phyloP scores from a whole-genome alignment of 1,140 invertebrate genomes.

The Dufourea novaeangliae region DNA sequence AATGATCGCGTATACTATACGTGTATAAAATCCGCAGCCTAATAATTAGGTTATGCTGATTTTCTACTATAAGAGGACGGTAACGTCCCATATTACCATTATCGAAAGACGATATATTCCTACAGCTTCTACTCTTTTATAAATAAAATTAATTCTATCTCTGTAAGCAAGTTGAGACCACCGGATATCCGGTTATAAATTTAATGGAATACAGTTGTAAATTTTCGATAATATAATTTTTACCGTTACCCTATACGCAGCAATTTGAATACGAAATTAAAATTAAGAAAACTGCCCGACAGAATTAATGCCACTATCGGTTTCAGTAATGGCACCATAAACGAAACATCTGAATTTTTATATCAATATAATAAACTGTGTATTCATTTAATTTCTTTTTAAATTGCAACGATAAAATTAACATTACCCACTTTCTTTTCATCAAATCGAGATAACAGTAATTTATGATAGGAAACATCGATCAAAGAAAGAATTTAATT shows the following conservation, averaged over 20 bases:
- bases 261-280: not conserved
- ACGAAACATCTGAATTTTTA: not conserved
- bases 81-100: too few relatives aligned
- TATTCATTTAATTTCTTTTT: not conserved
- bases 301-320: not conserved
- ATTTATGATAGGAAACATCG: too few relatives aligned
- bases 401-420: too few relatives aligned
- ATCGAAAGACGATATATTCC: too few relatives aligned
- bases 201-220: not conserved
- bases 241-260: not conserved
- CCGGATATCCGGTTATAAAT: not conserved
- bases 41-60: too few relatives aligned
- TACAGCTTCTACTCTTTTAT: not conserved
- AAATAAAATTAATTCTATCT: constrained; percentile 4
- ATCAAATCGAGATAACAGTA: too few relatives aligned
- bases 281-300: not conserved
- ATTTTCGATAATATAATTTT: not conserved
- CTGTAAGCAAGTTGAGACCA: not conserved
- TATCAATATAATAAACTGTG: not conserved
- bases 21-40: too few relatives aligned
- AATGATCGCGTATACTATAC: too few relatives aligned
- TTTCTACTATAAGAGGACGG: too few relatives aligned
- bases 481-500: too few relatives aligned
- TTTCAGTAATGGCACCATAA: not conserved
- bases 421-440: too few relatives aligned